Evolutionary conservation across 2,797 vertebrate species (phyloP).

Genomic region (Danio albolineatus): DNA sequence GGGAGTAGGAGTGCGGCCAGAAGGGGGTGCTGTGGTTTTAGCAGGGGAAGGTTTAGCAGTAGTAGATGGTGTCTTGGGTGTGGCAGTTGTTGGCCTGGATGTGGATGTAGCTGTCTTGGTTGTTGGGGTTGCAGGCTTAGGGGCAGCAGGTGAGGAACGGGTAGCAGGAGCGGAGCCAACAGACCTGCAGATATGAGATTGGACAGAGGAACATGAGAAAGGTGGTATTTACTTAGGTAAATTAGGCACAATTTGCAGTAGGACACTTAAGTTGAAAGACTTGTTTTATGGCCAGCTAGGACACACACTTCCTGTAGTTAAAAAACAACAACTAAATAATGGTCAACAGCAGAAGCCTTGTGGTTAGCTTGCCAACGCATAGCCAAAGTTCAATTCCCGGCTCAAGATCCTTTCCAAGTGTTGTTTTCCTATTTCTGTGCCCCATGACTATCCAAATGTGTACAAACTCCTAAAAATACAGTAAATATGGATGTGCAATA

Average conservation of each 20-base stretch:
- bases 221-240: no score
- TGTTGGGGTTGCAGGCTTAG: constrained; percentile 55
- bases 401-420: no score
- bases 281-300: not conserved
- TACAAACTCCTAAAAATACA: no score
- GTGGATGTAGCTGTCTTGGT: constrained; percentile 70
- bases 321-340: not conserved
- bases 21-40: constrained; percentile 73
- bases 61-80: constrained; percentile 68
- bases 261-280: not conserved
- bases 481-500: no score
- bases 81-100: constrained; percentile 68
- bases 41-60: constrained; percentile 59
- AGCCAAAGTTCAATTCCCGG: no score
- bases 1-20: constrained; percentile 71
- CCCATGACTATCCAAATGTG: no score
- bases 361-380: no score
- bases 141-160: constrained; percentile 69
- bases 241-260: not conserved
- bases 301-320: not conserved
- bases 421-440: no score
- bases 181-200: constrained; percentile 65
- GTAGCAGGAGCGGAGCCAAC: constrained; percentile 55
- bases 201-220: not conserved
- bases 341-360: no score